Evolutionary conservation across 2,888 invertebrate species (phyloP), one percentile per base, ranked within the genome.

Genomic region (Nasonovia ribisnigri): DNA sequence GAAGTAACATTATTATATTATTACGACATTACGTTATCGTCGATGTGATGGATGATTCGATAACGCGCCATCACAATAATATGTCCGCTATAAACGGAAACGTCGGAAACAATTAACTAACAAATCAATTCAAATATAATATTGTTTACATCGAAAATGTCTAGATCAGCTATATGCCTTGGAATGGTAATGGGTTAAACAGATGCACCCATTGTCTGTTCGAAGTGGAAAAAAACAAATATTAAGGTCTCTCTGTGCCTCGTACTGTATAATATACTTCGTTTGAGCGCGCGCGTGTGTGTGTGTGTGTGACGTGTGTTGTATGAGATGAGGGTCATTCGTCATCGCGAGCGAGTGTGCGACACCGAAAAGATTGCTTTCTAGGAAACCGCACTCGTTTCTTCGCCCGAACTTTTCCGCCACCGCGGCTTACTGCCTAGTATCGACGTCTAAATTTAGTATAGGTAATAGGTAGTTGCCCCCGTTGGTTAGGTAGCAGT

Each of bases 261-360:
- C 77, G 77, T 42, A 77, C 77, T 36, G 36, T 77, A 36, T 36
- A 8, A 77, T 77, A 77, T 77, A 77, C 77, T 42, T 20, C 16
- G 54, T 54, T 20, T 3, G 54, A 5, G 54, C 6, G 54, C 5
- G 20, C 20, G 24, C 5, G 51, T 13, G 48, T 48, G 48, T 48
- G 48, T 48, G n/a, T 67, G 36, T 11, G 43, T 67, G 43, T n/a
- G 24, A 0, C 16, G 77, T 46, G 90, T 60, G 46, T 77, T 60
- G 60, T 77, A 36, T 20, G 57, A 77, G 36, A 67, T 60, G 48
- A 87, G 87, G 92, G 92, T 92, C 92, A 87, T 92, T 92, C 92
- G 26, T 92, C 60, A 48, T 77, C 67, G 36, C 60, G 48, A 60
- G 29, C 86, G 5, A 77, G 77, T 77, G 36, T 2, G 77, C 36